These are phyloP conservation scores for Apodemus speciosus DNA, from an alignment of 2,113 vertebrate species.

Conservation along the genomic window DNA sequence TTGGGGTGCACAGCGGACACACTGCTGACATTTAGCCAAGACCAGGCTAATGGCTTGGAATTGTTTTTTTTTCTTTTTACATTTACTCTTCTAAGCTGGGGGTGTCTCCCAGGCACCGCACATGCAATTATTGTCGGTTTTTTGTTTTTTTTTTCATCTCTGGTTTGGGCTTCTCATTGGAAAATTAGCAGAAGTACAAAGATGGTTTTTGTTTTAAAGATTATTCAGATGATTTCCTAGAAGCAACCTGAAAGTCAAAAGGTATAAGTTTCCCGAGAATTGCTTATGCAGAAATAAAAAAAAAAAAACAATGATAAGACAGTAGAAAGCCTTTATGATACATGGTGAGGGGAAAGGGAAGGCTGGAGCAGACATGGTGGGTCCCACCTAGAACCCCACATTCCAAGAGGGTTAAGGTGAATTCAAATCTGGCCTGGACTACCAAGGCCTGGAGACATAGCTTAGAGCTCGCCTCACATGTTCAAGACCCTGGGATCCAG, in stretches of 20 bases:
- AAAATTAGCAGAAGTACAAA: conserved; percentile 41
- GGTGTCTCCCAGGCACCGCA: conserved; percentile 56
- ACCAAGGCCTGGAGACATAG: too few species aligned
- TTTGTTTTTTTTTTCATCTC: background rate
- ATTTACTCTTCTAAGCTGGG: conserved; percentile 52
- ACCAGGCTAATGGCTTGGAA: conserved; percentile 51
- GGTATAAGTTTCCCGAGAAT: background rate
- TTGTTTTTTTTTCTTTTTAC: conserved; percentile 58
- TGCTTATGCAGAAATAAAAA: background rate
- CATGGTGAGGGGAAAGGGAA: background rate
- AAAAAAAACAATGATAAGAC: background rate
- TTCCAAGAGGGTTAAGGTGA: background rate
- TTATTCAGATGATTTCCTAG: conserved; percentile 51
- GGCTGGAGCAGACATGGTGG: background rate
- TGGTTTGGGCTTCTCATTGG: conserved; percentile 29
- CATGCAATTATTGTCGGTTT: conserved; percentile 41
- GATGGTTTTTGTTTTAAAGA: conserved; percentile 35
- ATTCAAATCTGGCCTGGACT: background rate
- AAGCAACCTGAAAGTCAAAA: conserved; percentile 12
- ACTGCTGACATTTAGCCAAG: conserved; percentile 47
- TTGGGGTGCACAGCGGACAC: background rate
- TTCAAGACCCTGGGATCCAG: background rate
- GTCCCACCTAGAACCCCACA: background rate
- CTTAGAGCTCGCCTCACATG: background rate
- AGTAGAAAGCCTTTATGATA: background rate